A percentile compares a stretch with the other conserved stretches of the same genome.
Conservation (phyloP, 2,113 vertebrate genomes). For the Cyanoderma ruficeps region DNA sequence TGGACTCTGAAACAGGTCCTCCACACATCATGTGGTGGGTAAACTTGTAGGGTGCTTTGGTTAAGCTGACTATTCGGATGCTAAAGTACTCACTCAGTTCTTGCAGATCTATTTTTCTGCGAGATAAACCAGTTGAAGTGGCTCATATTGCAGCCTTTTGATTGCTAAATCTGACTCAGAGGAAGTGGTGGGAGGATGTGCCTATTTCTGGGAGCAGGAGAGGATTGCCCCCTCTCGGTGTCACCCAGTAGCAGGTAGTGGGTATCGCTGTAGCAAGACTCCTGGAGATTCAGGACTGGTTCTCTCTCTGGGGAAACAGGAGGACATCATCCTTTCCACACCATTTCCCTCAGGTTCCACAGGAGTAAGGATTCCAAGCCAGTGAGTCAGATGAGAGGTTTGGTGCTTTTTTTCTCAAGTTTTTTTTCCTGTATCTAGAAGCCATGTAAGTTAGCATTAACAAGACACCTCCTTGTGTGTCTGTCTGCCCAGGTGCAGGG, state of each 20-base stretch:
- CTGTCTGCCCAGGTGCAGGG: neutral
- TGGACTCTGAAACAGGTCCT: neutral
- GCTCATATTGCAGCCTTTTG: conserved; percentile 49
- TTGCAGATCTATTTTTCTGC: neutral
- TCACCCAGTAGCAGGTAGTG: neutral
- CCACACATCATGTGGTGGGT: neutral
- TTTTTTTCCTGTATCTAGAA: neutral
- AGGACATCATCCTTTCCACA: neutral
- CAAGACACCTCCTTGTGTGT: neutral
- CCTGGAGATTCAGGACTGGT: neutral
- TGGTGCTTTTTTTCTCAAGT: neutral
- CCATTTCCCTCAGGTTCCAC: neutral
- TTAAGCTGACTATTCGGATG: neutral
- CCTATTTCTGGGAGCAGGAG: neutral
- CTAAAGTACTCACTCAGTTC: neutral
- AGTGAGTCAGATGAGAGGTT: neutral
- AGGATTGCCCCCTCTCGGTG: neutral
- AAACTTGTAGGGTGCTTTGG: neutral
- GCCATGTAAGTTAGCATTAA: conserved; percentile 39
- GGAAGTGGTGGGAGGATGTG: neutral
- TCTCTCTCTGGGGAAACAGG: neutral
- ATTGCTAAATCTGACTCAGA: neutral
- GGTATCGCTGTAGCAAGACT: neutral
- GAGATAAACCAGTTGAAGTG: neutral
- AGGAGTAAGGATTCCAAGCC: neutral